Evolutionary conservation across 2,888 invertebrate species (phyloP).

Genomic region (Leptothorax acervorum): DNA sequence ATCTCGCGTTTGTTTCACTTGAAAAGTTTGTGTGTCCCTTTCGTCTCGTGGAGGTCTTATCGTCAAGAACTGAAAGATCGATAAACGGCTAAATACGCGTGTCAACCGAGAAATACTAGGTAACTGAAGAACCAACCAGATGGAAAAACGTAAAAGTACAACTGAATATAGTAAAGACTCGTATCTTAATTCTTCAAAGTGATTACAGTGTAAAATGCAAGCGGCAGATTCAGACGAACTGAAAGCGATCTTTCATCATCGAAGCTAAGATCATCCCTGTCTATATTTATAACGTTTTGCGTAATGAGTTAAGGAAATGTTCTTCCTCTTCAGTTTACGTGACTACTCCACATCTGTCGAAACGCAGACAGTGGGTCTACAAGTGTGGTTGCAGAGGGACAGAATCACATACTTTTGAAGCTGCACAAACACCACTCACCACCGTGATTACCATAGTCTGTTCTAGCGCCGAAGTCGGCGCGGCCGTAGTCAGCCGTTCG

Average conservation of each 20-base stretch:
- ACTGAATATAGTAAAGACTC: neutral
- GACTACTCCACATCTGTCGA: neutral
- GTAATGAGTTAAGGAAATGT: neutral
- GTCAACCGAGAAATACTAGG: neutral
- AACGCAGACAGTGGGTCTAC: neutral
- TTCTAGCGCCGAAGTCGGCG: slow-evolving; percentile 82
- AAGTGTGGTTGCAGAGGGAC: too few relatives aligned
- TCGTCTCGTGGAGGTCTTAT: neutral
- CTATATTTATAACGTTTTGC: neutral
- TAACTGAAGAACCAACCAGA: neutral
- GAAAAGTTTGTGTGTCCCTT: slow-evolving; percentile 20
- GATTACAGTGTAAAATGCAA: neutral
- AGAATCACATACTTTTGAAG: slow-evolving; percentile 18
- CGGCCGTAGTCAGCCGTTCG: slow-evolving; percentile 82
- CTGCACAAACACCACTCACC: slow-evolving; percentile 56
- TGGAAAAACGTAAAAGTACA: neutral
- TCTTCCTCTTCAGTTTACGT: neutral
- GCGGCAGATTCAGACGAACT: neutral
- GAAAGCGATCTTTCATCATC: neutral
- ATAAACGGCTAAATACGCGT: neutral
- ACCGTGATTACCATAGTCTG: slow-evolving; percentile 81
- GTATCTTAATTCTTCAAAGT: neutral
- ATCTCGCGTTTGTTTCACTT: slow-evolving; percentile 20
- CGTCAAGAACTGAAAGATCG: neutral
- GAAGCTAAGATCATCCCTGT: neutral